Evolutionary conservation across 2,888 invertebrate genomes (phyloP).

Genomic region (Teleogryllus oceanicus): DNA sequence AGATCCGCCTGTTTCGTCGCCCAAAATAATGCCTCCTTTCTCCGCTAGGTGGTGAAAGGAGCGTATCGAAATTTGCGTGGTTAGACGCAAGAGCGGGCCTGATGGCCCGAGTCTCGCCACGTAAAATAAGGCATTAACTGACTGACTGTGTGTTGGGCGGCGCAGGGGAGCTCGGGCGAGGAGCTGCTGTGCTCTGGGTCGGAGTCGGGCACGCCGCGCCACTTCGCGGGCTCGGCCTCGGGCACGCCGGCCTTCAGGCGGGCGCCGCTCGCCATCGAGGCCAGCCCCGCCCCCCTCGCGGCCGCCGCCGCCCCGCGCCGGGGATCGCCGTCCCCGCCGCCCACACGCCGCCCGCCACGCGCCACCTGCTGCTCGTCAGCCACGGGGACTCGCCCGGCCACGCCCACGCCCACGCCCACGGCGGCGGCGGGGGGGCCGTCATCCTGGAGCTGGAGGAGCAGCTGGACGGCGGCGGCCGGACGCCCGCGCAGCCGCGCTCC

Average conservation of each 20-base stretch:
- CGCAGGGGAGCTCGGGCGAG: conserved; percentile 27
- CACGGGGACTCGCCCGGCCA: conserved; percentile 27
- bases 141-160: too few relatives aligned
- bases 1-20: too few relatives aligned
- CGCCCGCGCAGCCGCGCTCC: conserved; percentile 32
- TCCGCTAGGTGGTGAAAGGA: too few relatives aligned
- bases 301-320: not conserved
- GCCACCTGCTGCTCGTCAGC: not conserved
- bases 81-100: too few relatives aligned
- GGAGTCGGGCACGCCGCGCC: not conserved
- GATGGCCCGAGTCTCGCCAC: too few relatives aligned
- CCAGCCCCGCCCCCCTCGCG: not conserved
- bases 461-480: not conserved
- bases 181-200: conserved; percentile 18
- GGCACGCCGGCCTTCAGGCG: conserved; percentile 29
- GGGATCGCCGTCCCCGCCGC: not conserved
- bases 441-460: conserved; percentile 38
- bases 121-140: too few relatives aligned
- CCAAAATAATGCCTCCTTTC: too few relatives aligned
- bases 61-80: too few relatives aligned
- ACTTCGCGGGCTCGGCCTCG: not conserved
- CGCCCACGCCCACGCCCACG: conserved; percentile 22
- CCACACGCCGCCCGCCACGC: not conserved
- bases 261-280: conserved; percentile 38
- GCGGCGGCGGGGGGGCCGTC: conserved; percentile 41